Evolutionary conservation across 2,797 vertebrate genomes (phyloP), one percentile per base, ranked within the genome.

Genomic region (Helicolenus hilgendorfi): DNA sequence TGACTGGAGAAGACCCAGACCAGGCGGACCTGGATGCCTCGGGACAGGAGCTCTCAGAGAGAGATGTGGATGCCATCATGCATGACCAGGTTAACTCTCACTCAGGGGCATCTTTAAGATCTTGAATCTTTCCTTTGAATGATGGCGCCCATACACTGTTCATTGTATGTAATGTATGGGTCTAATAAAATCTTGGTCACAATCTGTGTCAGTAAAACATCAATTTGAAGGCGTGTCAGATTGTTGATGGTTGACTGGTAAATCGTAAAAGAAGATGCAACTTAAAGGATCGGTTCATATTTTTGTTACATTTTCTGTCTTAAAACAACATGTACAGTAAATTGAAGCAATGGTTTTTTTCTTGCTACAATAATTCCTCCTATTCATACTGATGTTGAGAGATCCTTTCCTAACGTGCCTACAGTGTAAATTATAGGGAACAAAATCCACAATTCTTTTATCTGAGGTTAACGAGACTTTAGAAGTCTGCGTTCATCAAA

Each of bases 1-100:
- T 98, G 86, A 98, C 98, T 0, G 97, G 97, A 84, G 98, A 92
- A 4, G 92, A 95, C 59, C 90, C 97, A 56, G 98, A 98, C 75
- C 92, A 95, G 3, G 58, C 83, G 0, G 95, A 96, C 35, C 92
- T 97, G 80, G 97, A 97, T 3, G 33, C 90, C 36, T 93, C 96
- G 0, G 93, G 86, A 31, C 96, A 95, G 27, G 97, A 97, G 36
- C 93, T 97, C 13, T 95, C 95, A 0, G 97, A 97, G 11, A 92
- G 94, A 27, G 97, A 97, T 2, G 90, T 96, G 72, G 93, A 95
- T 20, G 93, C 96, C 81, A 94, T 95, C 72, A 93, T 95, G 65
- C 89, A 93, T 4, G 94, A 97, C 72, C 96, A 97, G 96, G 97
- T 98, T 82, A 86, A 85, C 64, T 72, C 73, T 64, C 78, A 18